A percentile compares a stretch with the other conserved stretches of the same genome.
Evolutionary conservation across 2,797 vertebrate genomes (phyloP).

Genomic region (Gastrophryne carolinensis): DNA sequence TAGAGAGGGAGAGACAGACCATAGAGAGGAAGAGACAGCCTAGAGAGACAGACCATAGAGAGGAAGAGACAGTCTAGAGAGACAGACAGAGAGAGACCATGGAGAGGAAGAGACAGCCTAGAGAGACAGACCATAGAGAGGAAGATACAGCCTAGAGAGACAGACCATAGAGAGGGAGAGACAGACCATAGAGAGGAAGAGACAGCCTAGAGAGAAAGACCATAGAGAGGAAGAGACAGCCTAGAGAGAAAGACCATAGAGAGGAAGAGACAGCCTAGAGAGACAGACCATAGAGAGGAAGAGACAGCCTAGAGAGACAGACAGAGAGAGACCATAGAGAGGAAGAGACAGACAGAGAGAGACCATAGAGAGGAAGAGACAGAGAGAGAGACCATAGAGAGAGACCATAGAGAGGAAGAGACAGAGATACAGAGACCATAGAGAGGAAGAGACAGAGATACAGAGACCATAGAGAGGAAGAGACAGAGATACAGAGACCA

Average conservation of each 20-base stretch:
- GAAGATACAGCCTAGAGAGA: neutral
- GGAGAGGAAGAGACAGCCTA: neutral
- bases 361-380: no score
- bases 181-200: neutral
- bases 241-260: neutral
- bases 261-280: neutral
- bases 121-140: neutral
- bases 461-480: no score
- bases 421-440: no score
- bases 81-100: no score
- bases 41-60: neutral
- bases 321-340: neutral
- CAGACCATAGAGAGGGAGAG: neutral
- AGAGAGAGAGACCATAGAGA: no score
- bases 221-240: neutral
- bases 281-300: neutral
- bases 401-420: no score
- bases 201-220: neutral
- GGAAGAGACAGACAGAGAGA: no score
- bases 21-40: neutral
- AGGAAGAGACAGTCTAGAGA: neutral
- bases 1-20: neutral
- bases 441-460: no score
- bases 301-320: neutral
- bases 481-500: no score